These are phyloP conservation scores for Turritopsis rubra DNA, from an alignment of 30 jellyfish, hydroid and myxozoan genomes.

Conservation along the genomic window DNA sequence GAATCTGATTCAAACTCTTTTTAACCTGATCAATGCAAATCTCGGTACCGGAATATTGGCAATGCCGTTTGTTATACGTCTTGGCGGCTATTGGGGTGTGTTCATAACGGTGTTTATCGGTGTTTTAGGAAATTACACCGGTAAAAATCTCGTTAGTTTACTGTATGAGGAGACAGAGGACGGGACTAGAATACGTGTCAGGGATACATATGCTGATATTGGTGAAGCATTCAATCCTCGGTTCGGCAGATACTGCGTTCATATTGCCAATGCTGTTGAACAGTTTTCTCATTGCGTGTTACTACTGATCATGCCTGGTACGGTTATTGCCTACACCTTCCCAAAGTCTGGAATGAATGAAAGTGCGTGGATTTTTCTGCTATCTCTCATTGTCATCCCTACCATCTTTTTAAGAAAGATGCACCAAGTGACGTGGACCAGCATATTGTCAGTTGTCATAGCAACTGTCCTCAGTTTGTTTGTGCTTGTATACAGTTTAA, in stretches of 20 bases:
- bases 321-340: constrained; percentile 83
- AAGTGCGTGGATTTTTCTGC: constrained; percentile 74
- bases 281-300: constrained; percentile 90
- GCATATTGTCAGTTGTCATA: constrained; percentile 73
- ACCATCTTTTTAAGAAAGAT: constrained; percentile 76
- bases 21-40: constrained; percentile 83
- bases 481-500: constrained; percentile 81
- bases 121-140: constrained; percentile 79
- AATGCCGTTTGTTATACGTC: constrained; percentile 81
- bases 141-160: constrained; percentile 62
- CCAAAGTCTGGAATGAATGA: constrained; percentile 79
- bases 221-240: constrained; percentile 88
- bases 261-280: constrained; percentile 64
- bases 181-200: constrained; percentile 86
- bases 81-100: constrained; percentile 92
- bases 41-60: constrained; percentile 88
- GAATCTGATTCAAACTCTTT: constrained; percentile 62
- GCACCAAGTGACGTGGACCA: constrained; percentile 87
- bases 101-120: constrained; percentile 60
- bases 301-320: constrained; percentile 90
- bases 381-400: constrained; percentile 73
- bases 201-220: constrained; percentile 87
- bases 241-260: constrained; percentile 74
- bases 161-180: constrained; percentile 81
- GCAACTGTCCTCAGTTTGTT: constrained; percentile 68